Evolutionary conservation across 30 jellyfish, hydroid and myxozoan species (phyloP).

Genomic region (Aurelia sp.): DNA sequence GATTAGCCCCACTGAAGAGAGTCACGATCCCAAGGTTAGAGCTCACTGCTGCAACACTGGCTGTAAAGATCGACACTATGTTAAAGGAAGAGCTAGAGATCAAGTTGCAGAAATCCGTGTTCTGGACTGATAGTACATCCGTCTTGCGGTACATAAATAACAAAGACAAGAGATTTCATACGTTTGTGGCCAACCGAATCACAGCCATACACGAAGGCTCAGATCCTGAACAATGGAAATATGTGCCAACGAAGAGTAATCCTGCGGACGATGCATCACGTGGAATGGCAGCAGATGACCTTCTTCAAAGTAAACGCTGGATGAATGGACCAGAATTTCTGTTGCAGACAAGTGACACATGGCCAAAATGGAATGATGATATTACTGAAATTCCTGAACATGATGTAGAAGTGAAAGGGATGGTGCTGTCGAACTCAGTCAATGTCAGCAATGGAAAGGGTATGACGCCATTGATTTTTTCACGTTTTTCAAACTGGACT

Average conservation of each 20-base stretch:
- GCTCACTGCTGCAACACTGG: slow-evolving; percentile 71
- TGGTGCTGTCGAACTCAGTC: too few relatives aligned
- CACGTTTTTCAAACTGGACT: too few relatives aligned
- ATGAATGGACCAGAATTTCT: too few relatives aligned
- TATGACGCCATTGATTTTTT: too few relatives aligned
- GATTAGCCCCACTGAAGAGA: slow-evolving; percentile 66
- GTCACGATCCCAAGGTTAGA: slow-evolving; percentile 70
- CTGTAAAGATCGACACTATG: slow-evolving; percentile 55
- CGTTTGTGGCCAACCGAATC: slow-evolving; percentile 63
- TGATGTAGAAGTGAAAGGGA: too few relatives aligned
- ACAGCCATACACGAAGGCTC: slow-evolving; percentile 50
- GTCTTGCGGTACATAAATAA: slow-evolving; percentile 63
- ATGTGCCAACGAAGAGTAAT: slow-evolving; percentile 42
- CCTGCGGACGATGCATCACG: slow-evolving; percentile 73
- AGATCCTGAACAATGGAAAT: slow-evolving; percentile 30
- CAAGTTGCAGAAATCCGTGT: slow-evolving; percentile 1
- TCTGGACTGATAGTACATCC: slow-evolving; percentile 74
- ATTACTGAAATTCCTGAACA: too few relatives aligned
- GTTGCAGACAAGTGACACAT: too few relatives aligned
- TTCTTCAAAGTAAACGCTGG: too few relatives aligned
- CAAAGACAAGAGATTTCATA: slow-evolving; percentile 49
- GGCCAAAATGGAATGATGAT: too few relatives aligned
- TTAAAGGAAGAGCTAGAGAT: slow-evolving; percentile 61
- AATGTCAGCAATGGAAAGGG: too few relatives aligned
- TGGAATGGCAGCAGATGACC: too few relatives aligned